phyloP scores from a whole-genome alignment of 2,113 vertebrate genomes.

The Phodopus roborovskii region DNA sequence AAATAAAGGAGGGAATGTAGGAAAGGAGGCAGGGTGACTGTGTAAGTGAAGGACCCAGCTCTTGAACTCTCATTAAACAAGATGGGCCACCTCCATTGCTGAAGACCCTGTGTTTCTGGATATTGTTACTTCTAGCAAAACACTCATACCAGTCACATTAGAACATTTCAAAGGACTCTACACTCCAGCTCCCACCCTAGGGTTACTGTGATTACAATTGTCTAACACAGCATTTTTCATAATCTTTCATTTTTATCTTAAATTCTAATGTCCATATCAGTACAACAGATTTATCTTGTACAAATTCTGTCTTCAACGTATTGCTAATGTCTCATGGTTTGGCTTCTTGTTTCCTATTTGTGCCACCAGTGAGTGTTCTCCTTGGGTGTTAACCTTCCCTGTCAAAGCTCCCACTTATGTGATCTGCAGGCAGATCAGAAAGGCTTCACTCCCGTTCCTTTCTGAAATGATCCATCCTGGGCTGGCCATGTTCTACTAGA shows the following conservation, averaged over 20 bases:
- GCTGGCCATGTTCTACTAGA: neutral
- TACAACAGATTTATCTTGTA: slow-evolving; percentile 69
- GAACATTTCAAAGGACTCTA: neutral
- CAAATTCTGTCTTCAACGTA: slow-evolving; percentile 57
- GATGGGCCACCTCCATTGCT: neutral
- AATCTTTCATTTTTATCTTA: slow-evolving; percentile 28
- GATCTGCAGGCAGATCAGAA: neutral
- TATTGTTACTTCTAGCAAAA: neutral
- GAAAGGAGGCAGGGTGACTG: too few relatives aligned
- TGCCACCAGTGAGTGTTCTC: neutral
- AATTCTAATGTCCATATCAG: slow-evolving; percentile 77
- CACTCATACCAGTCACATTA: neutral
- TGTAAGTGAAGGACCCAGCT: neutral
- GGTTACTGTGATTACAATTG: neutral
- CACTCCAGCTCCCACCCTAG: neutral
- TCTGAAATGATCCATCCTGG: neutral
- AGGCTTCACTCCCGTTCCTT: neutral
- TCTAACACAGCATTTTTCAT: neutral
- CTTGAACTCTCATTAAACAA: neutral
- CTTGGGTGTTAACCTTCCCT: neutral
- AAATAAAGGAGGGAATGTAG: neutral
- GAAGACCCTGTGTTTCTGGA: neutral
- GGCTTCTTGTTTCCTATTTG: neutral
- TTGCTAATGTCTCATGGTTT: neutral
- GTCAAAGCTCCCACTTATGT: neutral